These are phyloP conservation scores for Rhynchomys soricoides DNA, from an alignment of 2,113 vertebrate species.

Conservation along the genomic window DNA sequence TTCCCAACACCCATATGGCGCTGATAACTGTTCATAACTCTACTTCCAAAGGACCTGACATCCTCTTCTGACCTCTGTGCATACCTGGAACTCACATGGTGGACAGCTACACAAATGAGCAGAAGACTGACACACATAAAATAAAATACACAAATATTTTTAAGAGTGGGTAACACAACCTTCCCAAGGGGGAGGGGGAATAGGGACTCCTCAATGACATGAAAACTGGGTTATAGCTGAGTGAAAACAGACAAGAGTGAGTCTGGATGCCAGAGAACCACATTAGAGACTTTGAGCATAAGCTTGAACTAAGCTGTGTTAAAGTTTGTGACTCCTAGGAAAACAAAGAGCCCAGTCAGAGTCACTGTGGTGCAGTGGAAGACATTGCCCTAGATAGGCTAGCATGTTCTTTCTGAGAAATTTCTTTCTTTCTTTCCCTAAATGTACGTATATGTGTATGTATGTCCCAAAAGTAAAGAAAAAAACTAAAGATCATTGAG, in stretches of 20 bases:
- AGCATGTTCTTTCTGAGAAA: neutral
- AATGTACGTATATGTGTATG: neutral
- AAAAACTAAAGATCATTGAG: neutral
- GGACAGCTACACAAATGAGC: too few species aligned
- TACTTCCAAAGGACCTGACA: neutral
- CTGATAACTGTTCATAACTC: neutral
- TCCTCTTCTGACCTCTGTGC: neutral
- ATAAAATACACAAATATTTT: neutral
- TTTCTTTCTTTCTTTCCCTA: neutral
- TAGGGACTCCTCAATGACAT: neutral
- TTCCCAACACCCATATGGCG: neutral
- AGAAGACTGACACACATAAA: neutral
- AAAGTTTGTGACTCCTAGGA: neutral
- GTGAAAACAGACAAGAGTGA: neutral
- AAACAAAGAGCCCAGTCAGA: neutral
- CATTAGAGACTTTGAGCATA: neutral
- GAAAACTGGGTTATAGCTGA: neutral
- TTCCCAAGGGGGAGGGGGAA: neutral
- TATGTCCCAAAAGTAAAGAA: neutral
- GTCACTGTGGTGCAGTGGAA: neutral
- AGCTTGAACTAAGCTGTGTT: neutral
- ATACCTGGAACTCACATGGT: neutral
- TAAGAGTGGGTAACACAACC: neutral
- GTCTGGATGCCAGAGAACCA: neutral
- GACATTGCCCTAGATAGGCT: neutral